phyloP scores from a whole-genome alignment of 2,113 vertebrate species.

The Apodemus sylvaticus region DNA sequence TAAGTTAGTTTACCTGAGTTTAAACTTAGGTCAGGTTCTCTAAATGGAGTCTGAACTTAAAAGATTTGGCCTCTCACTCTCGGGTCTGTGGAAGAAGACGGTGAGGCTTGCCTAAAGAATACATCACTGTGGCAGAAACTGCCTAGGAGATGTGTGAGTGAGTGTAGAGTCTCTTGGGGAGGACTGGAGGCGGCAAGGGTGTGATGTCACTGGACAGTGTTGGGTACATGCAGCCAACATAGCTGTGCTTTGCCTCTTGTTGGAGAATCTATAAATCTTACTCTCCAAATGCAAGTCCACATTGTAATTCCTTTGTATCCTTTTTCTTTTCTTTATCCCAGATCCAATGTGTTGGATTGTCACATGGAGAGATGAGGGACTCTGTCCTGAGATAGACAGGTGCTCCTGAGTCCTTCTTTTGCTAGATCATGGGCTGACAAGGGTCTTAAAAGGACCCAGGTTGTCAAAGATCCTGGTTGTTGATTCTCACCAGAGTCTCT shows the following conservation, averaged over 20 bases:
- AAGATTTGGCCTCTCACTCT: background rate
- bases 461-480: background rate
- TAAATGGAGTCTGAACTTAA: too few species aligned
- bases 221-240: background rate
- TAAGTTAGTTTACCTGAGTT: too few species aligned
- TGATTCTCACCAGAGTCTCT: background rate
- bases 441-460: background rate
- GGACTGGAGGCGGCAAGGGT: background rate
- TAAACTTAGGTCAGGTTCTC: too few species aligned
- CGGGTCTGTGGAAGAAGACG: background rate
- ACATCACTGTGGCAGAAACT: too few species aligned
- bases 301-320: background rate
- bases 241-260: background rate
- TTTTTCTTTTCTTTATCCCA: background rate
- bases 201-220: background rate
- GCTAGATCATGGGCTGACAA: background rate
- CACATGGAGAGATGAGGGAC: too few species aligned
- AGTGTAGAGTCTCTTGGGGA: background rate
- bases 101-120: background rate
- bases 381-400: background rate
- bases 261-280: background rate
- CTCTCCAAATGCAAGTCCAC: background rate
- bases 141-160: background rate
- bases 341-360: background rate
- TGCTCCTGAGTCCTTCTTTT: rapidly evolving